Evolutionary conservation across 1,140 invertebrate species (phyloP).

Genomic region (Zaprionus lachaisei): DNA sequence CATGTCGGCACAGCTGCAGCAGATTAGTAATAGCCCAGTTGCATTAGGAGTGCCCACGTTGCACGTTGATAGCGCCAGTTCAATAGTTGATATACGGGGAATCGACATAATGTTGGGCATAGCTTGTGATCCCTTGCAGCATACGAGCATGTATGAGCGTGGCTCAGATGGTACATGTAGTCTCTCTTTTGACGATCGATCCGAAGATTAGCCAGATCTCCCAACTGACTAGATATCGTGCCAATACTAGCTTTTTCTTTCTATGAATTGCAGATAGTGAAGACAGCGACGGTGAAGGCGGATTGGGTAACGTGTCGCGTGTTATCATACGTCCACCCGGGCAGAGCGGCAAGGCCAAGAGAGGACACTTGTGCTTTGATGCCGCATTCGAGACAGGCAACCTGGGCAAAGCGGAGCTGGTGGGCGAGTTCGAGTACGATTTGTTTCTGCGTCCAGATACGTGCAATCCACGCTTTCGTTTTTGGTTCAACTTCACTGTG

Average conservation of each 20-base stretch:
- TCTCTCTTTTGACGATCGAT: neutral
- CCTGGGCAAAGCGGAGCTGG: slow-evolving; percentile 96
- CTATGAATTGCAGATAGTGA: slow-evolving; percentile 91
- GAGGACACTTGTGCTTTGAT: slow-evolving; percentile 98
- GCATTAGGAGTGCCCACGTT: slow-evolving; percentile 53
- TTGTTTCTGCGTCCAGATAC: slow-evolving; percentile 98
- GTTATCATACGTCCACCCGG: slow-evolving; percentile 96
- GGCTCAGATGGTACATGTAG: slow-evolving; percentile 85
- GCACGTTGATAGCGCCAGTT: slow-evolving; percentile 47
- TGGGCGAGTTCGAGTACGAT: slow-evolving; percentile 98
- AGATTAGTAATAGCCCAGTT: slow-evolving; percentile 43
- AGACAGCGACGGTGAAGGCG: slow-evolving; percentile 97
- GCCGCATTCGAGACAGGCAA: slow-evolving; percentile 99
- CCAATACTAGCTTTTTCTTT: neutral
- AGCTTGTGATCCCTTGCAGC: slow-evolving; percentile 86
- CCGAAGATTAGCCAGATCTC: neutral
- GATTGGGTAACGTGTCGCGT: slow-evolving; percentile 96
- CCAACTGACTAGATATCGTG: neutral
- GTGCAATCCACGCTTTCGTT: slow-evolving; percentile 95
- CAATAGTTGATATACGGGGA: slow-evolving; percentile 17
- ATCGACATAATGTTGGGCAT: slow-evolving; percentile 71
- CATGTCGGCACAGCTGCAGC: slow-evolving; percentile 42
- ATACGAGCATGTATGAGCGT: slow-evolving; percentile 89
- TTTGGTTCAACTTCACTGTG: slow-evolving; percentile 99
- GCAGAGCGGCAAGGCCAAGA: slow-evolving; percentile 92